These are phyloP conservation scores for Hetaerina americana DNA, from an alignment of 1,140 invertebrate species.

Conservation along the genomic window DNA sequence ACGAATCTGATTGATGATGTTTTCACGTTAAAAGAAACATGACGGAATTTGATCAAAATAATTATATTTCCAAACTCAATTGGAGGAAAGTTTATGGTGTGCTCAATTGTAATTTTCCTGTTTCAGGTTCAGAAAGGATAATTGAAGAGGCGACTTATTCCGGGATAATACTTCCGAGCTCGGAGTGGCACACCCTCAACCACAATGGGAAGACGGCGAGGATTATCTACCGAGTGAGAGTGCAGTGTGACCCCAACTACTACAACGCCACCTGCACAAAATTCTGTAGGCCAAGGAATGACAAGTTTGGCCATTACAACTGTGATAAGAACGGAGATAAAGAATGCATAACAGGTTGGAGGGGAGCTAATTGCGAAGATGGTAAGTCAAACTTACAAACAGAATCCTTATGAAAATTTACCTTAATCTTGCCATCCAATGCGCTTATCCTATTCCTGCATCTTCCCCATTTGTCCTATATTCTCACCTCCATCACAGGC, in stretches of 20 bases:
- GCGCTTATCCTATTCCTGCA: too few species aligned
- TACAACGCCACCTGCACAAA: constrained; percentile 90
- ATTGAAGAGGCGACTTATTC: constrained; percentile 83
- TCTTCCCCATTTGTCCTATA: too few species aligned
- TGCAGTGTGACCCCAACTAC: constrained; percentile 81
- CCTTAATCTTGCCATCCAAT: too few species aligned
- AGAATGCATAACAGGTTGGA: constrained; percentile 85
- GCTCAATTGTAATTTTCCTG: constrained; percentile 18
- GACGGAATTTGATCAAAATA: too few species aligned
- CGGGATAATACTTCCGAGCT: constrained; percentile 74
- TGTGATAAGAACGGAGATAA: constrained; percentile 82
- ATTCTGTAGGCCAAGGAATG: constrained; percentile 80
- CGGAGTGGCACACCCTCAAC: constrained; percentile 79
- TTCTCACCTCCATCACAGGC: too few species aligned
- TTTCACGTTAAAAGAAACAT: too few species aligned
- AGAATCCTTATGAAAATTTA: too few species aligned
- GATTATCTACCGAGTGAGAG: constrained; percentile 76
- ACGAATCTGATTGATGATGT: too few species aligned
- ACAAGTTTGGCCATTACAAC: constrained; percentile 87
- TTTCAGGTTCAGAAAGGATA: constrained; percentile 47
- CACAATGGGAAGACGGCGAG: constrained; percentile 59
- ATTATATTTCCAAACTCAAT: too few species aligned
- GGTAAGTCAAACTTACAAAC: too few species aligned
- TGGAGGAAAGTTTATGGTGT: too few species aligned
- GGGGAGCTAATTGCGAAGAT: constrained; percentile 80